A percentile compares a stretch with the other conserved stretches of the same genome.
phyloP scores from a whole-genome alignment of 2,113 vertebrate genomes.

The Melanostigma gelatinosum region DNA sequence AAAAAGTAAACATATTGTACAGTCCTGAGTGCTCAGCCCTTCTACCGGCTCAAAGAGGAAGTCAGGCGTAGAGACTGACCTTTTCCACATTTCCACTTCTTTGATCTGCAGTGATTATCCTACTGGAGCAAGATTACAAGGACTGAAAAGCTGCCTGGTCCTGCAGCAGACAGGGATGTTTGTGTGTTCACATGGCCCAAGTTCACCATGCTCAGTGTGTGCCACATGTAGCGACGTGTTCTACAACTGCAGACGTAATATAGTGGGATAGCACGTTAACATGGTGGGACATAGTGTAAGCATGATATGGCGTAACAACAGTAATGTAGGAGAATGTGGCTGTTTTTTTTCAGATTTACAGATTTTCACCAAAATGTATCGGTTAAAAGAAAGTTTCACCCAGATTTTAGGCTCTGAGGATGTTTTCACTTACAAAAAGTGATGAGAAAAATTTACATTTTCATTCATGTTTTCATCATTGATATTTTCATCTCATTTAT shows the following conservation, averaged over 20 bases:
- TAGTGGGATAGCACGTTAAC: not conserved
- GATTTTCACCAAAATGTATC: not conserved
- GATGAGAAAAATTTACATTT: not conserved
- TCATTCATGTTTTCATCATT: not conserved
- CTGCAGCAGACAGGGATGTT: slow-evolving; percentile 2
- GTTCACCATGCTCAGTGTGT: not conserved
- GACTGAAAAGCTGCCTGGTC: not conserved
- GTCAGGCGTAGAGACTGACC: slow-evolving; percentile 2
- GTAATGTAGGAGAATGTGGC: not conserved
- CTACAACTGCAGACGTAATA: not conserved
- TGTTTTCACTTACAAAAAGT: not conserved
- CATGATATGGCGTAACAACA: not conserved
- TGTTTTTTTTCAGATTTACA: not conserved
- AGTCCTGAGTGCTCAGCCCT: not conserved
- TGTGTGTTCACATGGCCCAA: not conserved
- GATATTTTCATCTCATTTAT: not conserved
- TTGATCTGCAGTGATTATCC: slow-evolving; percentile 27
- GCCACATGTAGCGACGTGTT: not conserved
- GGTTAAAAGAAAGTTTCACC: not conserved
- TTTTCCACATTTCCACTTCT: slow-evolving; percentile 11
- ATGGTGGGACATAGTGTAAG: not conserved
- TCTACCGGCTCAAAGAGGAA: not conserved
- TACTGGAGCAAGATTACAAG: slow-evolving; percentile 5
- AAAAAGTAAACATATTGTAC: not conserved
- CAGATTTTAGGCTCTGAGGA: not conserved